A percentile compares a stretch with the other conserved stretches of the same genome.
Conservation (phyloP, 2,113 vertebrate genomes). For the Pungitius pungitius region DNA sequence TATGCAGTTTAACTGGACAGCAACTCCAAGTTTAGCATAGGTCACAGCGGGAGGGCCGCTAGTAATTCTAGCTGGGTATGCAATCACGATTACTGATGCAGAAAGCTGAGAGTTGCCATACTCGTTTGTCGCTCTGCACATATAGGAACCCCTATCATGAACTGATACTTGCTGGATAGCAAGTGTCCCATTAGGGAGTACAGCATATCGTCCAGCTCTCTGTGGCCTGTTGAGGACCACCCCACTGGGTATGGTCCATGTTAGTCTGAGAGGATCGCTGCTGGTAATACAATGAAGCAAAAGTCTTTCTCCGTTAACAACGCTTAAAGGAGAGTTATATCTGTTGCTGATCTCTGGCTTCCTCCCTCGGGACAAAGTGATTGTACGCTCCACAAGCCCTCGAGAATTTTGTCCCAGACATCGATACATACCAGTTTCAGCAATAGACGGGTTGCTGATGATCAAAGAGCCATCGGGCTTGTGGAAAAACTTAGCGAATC, state of each 20-base stretch:
- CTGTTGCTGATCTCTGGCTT: constrained; percentile 81
- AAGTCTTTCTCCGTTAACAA: constrained; percentile 85
- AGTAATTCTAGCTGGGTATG: constrained; percentile 88
- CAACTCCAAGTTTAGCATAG: constrained; percentile 84
- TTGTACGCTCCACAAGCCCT: constrained; percentile 80
- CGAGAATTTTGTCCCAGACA: constrained; percentile 83
- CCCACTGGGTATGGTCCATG: constrained; percentile 89
- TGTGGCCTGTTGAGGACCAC: constrained; percentile 82
- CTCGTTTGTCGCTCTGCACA: constrained; percentile 82
- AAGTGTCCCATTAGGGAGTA: constrained; percentile 87
- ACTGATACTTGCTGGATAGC: constrained; percentile 84
- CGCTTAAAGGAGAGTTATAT: constrained; percentile 83
- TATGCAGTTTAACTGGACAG: constrained; percentile 86
- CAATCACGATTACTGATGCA: constrained; percentile 84
- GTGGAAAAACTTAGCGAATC: constrained; percentile 82
- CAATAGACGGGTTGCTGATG: constrained; percentile 80
- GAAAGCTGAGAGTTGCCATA: constrained; percentile 80
- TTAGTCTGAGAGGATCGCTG: constrained; percentile 60
- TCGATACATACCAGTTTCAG: constrained; percentile 87
- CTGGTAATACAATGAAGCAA: constrained; percentile 83
- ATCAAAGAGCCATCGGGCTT: constrained; percentile 83
- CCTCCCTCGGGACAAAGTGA: constrained; percentile 83
- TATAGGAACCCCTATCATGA: constrained; percentile 88
- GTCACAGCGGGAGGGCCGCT: constrained; percentile 84
- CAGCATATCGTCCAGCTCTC: constrained; percentile 81